phyloP scores from a whole-genome alignment of 2,888 invertebrate species.

The Gari tellinella region DNA sequence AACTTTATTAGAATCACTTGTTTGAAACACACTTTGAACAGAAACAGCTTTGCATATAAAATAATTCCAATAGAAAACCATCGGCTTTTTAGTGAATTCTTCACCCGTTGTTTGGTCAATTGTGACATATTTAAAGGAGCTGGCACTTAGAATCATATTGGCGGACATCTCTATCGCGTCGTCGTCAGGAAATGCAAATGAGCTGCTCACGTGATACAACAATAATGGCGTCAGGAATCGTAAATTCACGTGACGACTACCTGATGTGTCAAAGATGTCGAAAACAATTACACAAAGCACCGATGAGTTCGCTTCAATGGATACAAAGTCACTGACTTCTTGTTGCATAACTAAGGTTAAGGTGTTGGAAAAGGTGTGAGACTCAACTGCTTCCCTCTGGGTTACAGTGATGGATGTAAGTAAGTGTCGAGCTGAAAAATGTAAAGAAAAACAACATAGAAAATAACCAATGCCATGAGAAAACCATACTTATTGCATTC shows the following conservation, averaged over 20 bases:
- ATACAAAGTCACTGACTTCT: conserved; percentile 30
- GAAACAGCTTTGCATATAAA: conserved; percentile 39
- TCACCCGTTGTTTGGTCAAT: conserved; percentile 33
- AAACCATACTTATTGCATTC: too few species aligned
- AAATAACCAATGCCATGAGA: too few species aligned
- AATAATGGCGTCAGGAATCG: conserved; percentile 38
- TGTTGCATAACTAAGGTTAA: conserved; percentile 32
- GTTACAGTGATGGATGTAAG: too few species aligned
- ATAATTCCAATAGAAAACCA: conserved; percentile 49
- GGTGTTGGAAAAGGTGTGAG: background rate
- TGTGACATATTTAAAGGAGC: conserved; percentile 29
- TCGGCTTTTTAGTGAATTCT: conserved; percentile 35
- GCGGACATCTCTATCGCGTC: conserved; percentile 12
- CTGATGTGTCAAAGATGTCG: conserved; percentile 22
- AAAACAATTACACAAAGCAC: conserved; percentile 32
- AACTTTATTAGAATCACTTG: conserved; percentile 31
- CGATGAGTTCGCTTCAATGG: conserved; percentile 47
- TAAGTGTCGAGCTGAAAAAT: too few species aligned
- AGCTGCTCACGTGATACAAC: conserved; percentile 32
- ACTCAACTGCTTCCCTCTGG: too few species aligned
- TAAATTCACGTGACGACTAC: conserved; percentile 27
- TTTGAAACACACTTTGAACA: conserved; percentile 14
- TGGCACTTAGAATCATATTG: conserved; percentile 24
- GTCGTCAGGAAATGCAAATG: conserved; percentile 11
- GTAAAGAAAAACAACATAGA: too few species aligned